Percentiles rank a stretch among this genome's conserved stretches.
phyloP scores from a whole-genome alignment of 2,113 vertebrate genomes.

The Platanista minor region DNA sequence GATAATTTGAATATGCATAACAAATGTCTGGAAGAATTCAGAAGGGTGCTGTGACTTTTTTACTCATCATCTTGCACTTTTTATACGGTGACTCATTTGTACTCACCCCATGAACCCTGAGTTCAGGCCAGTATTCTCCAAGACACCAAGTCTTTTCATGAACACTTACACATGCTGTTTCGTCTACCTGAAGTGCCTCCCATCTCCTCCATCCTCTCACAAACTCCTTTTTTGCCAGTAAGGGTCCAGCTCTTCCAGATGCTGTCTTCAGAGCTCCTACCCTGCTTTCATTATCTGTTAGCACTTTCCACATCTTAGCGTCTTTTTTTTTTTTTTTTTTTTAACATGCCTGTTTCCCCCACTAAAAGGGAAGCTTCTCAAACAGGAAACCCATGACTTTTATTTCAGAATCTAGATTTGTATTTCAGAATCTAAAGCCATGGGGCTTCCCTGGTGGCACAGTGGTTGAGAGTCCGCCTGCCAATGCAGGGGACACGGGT shows the following conservation, averaged over 20 bases:
- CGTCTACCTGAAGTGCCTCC: not conserved
- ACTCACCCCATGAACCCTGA: not conserved
- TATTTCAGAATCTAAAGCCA: slow-evolving; percentile 6
- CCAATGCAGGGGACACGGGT: too few species aligned
- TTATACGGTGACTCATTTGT: not conserved
- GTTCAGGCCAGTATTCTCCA: not conserved
- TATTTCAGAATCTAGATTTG: not conserved
- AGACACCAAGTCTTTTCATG: not conserved
- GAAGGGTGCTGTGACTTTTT: not conserved
- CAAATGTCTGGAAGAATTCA: not conserved
- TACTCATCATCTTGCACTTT: not conserved
- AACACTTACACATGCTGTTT: not conserved
- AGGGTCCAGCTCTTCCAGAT: not conserved
- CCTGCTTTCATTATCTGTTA: not conserved
- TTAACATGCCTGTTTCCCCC: not conserved
- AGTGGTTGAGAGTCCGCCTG: too few species aligned
- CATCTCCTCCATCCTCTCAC: not conserved
- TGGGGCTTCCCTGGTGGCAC: too few species aligned
- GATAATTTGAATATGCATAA: not conserved
- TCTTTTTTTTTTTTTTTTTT: not conserved
- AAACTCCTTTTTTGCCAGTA: not conserved
- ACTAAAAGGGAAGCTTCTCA: not conserved
- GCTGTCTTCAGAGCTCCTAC: not conserved
- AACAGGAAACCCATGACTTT: not conserved
- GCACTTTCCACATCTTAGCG: not conserved